Base-by-base conservation (phyloP, 2,797 vertebrate species). In the Rhinophrynus dorsalis region DNA sequence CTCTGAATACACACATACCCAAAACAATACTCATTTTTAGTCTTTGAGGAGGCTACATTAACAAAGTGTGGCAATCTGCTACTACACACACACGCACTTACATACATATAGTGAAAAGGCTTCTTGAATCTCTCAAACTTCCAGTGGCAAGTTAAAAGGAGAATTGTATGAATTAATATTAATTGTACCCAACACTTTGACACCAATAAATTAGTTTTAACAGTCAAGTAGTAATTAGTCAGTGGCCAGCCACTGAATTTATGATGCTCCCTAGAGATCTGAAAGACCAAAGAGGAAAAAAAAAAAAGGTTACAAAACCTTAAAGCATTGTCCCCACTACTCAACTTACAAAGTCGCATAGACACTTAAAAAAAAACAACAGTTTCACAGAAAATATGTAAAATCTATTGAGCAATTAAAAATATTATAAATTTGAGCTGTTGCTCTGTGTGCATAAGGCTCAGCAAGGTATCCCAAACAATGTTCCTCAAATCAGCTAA, bases 241-340 rank as follows among this genome's bases (percentile, higher is more conserved):
- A 90, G 87, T 89, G 89, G 90, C 90, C 90, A 84, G 89, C 90
- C 90, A 90, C 85, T 84, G 89, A 86, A 78, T 79, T 86, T 82
- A 82, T 86, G 87, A 82, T 78, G 87, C 84, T 79, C 82, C 83
- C 83, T 81, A 83, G 79, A n/a, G 78, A 83, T 85, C 83, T 87
- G 83, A 86, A 91, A 91, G 88, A 87, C 88, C 88, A 88, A 81
- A 80, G 79, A 72, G 79, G 58, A 59, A 42, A 42, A 12, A 44
- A 15, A 48, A 9, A 29, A 60, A 44, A 38, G 87, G 81, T n/a
- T 86, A 86, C 84, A 89, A 90, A 94, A 93, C 90, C 89, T 90
- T 91, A 92, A 93, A 94, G 92, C 91, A 90, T 91, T 93, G 92
- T 96, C 95, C 94, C 94, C 94, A 63, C 85, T 78, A 80, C 87